phyloP scores from a whole-genome alignment of 1,140 invertebrate genomes.

The Drosophila parabipectinata region DNA sequence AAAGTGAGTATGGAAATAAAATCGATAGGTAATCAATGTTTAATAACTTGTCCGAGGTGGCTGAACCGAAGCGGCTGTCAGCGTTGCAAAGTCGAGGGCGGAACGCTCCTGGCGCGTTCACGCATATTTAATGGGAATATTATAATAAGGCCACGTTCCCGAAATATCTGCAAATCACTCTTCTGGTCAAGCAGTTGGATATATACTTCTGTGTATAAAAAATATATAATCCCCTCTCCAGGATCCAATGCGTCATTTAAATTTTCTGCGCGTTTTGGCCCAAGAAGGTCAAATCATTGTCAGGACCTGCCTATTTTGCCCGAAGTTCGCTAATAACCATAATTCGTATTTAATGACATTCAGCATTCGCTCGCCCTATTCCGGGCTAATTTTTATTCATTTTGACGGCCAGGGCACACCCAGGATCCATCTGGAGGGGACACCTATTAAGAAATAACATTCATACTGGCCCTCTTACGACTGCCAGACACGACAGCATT shows the following conservation, averaged over 20 bases:
- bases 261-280: slow-evolving; percentile 38
- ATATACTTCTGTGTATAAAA: background rate
- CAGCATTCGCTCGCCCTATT: slow-evolving; percentile 30
- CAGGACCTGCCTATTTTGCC: slow-evolving; percentile 29
- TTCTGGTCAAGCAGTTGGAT: slow-evolving; percentile 21
- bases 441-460: slow-evolving; percentile 56
- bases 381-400: slow-evolving; percentile 40
- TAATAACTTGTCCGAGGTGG: slow-evolving; percentile 40
- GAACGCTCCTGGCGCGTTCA: slow-evolving; percentile 17
- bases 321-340: slow-evolving; percentile 55
- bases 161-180: slow-evolving; percentile 33
- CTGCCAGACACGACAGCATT: slow-evolving; percentile 28
- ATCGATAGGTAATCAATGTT: slow-evolving; percentile 71
- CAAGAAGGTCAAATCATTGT: slow-evolving; percentile 60
- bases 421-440: slow-evolving; percentile 34
- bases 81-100: slow-evolving; percentile 25
- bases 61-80: slow-evolving; percentile 14
- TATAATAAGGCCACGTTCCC: slow-evolving; percentile 43
- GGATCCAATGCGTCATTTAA: slow-evolving; percentile 46
- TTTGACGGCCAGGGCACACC: slow-evolving; percentile 15
- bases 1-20: slow-evolving; percentile 31
- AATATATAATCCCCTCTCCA: background rate
- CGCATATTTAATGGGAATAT: slow-evolving; percentile 47
- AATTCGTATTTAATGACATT: slow-evolving; percentile 64
- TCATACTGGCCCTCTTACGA: slow-evolving; percentile 34